phyloP scores from a whole-genome alignment of 2,113 vertebrate genomes.

The Saguinus imperator region DNA sequence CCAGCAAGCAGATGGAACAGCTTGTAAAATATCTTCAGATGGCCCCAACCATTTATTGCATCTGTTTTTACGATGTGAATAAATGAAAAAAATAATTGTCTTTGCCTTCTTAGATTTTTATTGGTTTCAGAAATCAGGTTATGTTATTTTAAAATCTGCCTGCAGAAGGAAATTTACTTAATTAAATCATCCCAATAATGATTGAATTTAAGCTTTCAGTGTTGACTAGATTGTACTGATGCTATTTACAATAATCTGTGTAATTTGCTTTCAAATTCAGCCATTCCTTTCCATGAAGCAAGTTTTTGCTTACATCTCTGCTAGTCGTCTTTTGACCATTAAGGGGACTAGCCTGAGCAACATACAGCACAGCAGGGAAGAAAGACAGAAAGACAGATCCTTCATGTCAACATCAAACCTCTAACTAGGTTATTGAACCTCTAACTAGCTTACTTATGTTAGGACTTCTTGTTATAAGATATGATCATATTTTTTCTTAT shows the following conservation, averaged over 20 bases:
- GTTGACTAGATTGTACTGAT: slow-evolving; percentile 63
- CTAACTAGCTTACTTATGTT: not conserved
- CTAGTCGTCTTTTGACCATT: not conserved
- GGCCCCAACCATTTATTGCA: slow-evolving; percentile 74
- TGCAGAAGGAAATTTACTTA: slow-evolving; percentile 70
- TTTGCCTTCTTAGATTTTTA: slow-evolving; percentile 75
- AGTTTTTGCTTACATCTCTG: not conserved
- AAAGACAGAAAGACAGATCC: not conserved
- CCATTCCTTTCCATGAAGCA: not conserved
- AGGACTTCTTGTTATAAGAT: not conserved
- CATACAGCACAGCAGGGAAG: not conserved
- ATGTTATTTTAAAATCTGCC: slow-evolving; percentile 79
- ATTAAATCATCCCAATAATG: slow-evolving; percentile 79
- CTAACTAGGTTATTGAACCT: not conserved
- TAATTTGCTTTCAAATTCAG: not conserved
- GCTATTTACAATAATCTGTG: slow-evolving; percentile 36
- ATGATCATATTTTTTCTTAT: not conserved
- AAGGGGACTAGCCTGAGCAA: not conserved
- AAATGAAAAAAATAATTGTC: slow-evolving; percentile 63
- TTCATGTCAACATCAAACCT: not conserved
- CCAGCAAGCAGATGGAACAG: slow-evolving; percentile 81
- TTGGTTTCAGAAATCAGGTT: slow-evolving; percentile 79
- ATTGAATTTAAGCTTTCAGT: slow-evolving; percentile 73
- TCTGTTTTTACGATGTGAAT: slow-evolving; percentile 77
- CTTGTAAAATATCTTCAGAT: slow-evolving; percentile 82